These are phyloP conservation scores for Scaptomyza hsui DNA, from an alignment of 1,140 invertebrate species.

Conservation along the genomic window DNA sequence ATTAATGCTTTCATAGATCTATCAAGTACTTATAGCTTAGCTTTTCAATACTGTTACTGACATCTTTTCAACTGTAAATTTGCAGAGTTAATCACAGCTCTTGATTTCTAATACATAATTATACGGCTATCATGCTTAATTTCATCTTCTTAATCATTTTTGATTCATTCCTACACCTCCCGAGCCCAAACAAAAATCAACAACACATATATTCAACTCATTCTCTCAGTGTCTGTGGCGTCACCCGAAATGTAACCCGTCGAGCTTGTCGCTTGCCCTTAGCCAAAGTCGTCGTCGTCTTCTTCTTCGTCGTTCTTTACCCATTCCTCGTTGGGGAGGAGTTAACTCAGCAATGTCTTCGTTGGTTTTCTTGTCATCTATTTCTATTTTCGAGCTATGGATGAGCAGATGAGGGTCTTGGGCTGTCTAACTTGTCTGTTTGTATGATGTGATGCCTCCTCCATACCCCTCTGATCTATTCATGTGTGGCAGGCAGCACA, in stretches of 20 bases:
- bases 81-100: slow-evolving; percentile 1
- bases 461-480: slow-evolving; percentile 33
- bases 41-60: no score
- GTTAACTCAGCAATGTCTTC: slow-evolving; percentile 61
- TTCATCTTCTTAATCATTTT: neutral
- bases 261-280: slow-evolving; percentile 69
- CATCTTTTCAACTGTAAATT: neutral
- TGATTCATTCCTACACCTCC: neutral
- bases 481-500: slow-evolving; percentile 69
- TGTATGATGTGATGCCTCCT: slow-evolving; percentile 66
- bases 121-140: slow-evolving; percentile 17
- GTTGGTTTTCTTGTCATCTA: slow-evolving; percentile 80
- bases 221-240: slow-evolving; percentile 51
- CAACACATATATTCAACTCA: neutral
- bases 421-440: slow-evolving; percentile 81
- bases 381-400: slow-evolving; percentile 80
- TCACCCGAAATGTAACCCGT: slow-evolving; percentile 58
- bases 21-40: neutral
- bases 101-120: slow-evolving; percentile 4
- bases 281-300: slow-evolving; percentile 73
- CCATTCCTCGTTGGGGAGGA: slow-evolving; percentile 13
- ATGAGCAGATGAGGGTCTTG: slow-evolving; percentile 78
- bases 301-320: slow-evolving; percentile 38
- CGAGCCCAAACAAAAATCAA: neutral
- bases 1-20: no score